Percentiles rank a stretch among this genome's conserved stretches.
phyloP scores from a whole-genome alignment of 2,113 vertebrate species.

The Scopus umbretta region DNA sequence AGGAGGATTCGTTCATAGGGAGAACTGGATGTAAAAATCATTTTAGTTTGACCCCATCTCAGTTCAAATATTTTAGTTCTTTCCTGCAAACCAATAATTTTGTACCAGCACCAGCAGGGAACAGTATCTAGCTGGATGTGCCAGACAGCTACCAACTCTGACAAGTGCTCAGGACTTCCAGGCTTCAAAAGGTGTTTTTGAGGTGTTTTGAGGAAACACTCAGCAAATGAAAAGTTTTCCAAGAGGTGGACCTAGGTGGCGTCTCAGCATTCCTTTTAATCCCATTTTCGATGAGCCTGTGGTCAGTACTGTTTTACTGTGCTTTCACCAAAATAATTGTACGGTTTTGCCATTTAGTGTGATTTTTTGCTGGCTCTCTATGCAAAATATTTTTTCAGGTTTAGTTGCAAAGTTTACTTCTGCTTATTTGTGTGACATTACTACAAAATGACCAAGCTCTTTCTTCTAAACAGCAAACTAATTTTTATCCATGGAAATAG shows the following conservation, averaged over 20 bases:
- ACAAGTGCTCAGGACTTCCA: neutral
- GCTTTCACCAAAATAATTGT: neutral
- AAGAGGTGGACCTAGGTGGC: neutral
- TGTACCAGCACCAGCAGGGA: neutral
- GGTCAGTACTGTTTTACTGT: neutral
- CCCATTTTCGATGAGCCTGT: neutral
- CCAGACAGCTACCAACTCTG: neutral
- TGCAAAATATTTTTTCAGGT: neutral
- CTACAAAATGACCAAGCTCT: neutral
- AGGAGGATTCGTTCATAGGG: fast-evolving
- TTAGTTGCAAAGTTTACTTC: neutral
- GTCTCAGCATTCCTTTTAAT: neutral
- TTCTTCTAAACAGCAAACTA: conserved; percentile 1
- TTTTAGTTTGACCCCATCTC: neutral
- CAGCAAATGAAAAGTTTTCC: neutral
- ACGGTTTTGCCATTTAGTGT: neutral
- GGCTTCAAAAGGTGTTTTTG: fast-evolving
- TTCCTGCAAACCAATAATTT: neutral
- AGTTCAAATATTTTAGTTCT: neutral
- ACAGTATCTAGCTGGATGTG: neutral
- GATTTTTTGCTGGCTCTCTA: neutral
- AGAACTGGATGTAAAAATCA: neutral
- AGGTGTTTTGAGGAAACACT: neutral
- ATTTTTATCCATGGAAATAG: conserved; percentile 28
- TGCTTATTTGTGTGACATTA: conserved; percentile 28